Base-by-base conservation (phyloP, 2,797 vertebrate species). In the Paguma larvata region DNA sequence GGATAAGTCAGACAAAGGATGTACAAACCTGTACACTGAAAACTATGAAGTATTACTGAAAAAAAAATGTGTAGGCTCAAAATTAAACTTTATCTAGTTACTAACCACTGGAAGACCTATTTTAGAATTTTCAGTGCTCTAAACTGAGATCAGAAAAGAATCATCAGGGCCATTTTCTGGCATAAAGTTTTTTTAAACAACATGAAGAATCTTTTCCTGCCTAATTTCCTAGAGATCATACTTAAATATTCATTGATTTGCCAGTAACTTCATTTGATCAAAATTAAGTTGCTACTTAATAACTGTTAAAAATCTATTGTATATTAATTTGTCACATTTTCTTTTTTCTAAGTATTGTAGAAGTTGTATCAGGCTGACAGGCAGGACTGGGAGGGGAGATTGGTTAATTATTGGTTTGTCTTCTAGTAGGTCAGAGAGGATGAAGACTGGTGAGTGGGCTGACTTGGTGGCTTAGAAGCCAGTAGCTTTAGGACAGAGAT, bases 251-350 rank as follows among this genome's bases (percentile, higher is more conserved):
- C 38, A 48, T 44, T 59, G 53, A 88, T 65, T 87, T 19, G 80
- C 51, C 9, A 96, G 0, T 93, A 96, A 95, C 18, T 70, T 88
- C 72, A 77, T 73, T 70, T 93, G 75, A 91, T 92, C 34, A 93
- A 63, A 90, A 85, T 72, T 70, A 91, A 84, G 27, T 70, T 86
- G 56, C 46, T 67, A 44, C 13, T 89, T 90, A 68, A 72, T 95
- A 89, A 68, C 63, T 94, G 56, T 56, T 91, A 34, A 88, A 93
- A 77, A 92, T 85, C 23, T 62, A 1, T 72, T 89, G 16, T 82
- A 48, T 79, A 89, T 89, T 70, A 46, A 63, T 77, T 85, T 85
- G 77, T 63, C 44, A 46, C 16, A 27, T 75, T 86, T 85, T 32
- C 25, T 56, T 44, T 78, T 95, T 84, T 65, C 19, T 63, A 34